Base-by-base conservation (phyloP, 2,888 invertebrate genomes). In the Odontomyia ornata region DNA sequence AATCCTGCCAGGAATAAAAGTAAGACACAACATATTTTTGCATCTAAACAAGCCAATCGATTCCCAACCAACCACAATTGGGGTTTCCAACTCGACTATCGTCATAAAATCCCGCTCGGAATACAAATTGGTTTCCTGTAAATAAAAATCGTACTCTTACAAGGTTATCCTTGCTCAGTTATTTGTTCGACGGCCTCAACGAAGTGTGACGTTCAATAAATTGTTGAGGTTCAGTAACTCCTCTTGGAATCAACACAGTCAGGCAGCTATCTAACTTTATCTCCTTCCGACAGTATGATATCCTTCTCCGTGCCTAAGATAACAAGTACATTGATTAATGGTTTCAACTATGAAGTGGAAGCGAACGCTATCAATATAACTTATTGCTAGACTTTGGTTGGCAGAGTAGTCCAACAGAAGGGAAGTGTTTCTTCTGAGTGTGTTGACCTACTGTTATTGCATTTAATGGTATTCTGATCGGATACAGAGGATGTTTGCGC, bases 281-380 rank as follows among this genome's bases (percentile, higher is more conserved):
- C 67, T 27, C 27, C 43, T 43, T 67, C 43, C 67, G 67, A 67
- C 43, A 43, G 4, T n/a, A 23, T 67, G 43, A 43, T 67, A 43
- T n/a, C 67, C 43, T 21, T 7, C n/a, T 23, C 23, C 60, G 23
- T 21, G 23, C 18, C 60, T 11, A 23, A 60, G 36, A 73, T 73
- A 72, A 73, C 57, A 60, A 73, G 36, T 18, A 28, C 73, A 13
- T 73, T 73, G 73, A 73, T 73, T 73, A 73, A 73, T 73, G 73
- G 30, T 25, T 36, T 30, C 60, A 43, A 21, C 73, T 60, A 47
- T 73, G 73, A 25, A 52, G 13, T 56, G 60, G 23, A 73, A 57
- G 73, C 73, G 73, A 73, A 36, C 23, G 27, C 43, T 60, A 60
- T 73, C 73, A 73, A 73, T 73, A 73, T 60, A 52, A 47, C 71